Conservation (phyloP, 2,797 vertebrate species). For the Varecia variegata region DNA sequence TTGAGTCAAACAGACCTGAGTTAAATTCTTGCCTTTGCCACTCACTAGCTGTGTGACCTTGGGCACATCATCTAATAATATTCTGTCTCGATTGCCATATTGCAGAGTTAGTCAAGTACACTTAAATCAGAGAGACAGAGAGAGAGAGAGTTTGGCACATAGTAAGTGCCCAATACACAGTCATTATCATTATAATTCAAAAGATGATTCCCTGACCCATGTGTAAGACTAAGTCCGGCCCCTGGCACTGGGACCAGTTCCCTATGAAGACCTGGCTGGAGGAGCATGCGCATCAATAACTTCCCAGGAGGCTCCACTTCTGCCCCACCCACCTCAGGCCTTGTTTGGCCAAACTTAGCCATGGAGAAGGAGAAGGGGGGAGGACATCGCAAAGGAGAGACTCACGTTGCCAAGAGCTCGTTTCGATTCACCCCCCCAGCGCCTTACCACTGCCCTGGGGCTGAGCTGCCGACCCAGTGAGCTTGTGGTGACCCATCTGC, state of each 20-base stretch:
- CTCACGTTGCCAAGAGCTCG: fast-evolving
- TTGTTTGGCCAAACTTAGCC: not conserved
- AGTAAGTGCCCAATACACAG: not conserved
- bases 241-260: not conserved
- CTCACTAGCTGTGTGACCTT: not conserved
- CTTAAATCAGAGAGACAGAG: not conserved
- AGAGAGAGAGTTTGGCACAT: not conserved
- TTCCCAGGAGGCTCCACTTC: not conserved
- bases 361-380: not conserved
- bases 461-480: not conserved
- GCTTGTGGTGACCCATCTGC: not conserved
- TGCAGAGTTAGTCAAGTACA: not conserved
- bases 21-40: not conserved
- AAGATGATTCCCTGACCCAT: not conserved
- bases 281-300: not conserved
- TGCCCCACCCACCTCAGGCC: not conserved
- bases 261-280: not conserved
- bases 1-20: not conserved
- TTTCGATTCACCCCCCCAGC: not conserved
- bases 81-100: not conserved
- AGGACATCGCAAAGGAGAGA: not conserved
- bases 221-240: not conserved
- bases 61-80: not conserved
- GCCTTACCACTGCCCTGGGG: not conserved
- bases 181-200: not conserved